Base-by-base conservation (phyloP, 1,140 invertebrate species). In the Scaptomyza pallida region DNA sequence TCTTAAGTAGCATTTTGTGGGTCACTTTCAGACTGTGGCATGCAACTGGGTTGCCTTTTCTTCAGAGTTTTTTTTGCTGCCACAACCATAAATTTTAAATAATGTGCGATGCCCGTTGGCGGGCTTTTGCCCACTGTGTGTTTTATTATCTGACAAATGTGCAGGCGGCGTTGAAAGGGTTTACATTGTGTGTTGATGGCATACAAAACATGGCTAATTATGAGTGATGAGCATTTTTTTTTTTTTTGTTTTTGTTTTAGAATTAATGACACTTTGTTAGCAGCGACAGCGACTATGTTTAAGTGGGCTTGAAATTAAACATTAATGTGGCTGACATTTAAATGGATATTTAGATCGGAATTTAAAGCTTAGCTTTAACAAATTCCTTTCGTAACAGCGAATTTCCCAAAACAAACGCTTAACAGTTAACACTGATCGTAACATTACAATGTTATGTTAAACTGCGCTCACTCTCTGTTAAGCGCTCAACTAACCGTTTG, bases 51-150 rank as follows among this genome's bases (percentile, higher is more conserved):
- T 16, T 17, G 23, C 40, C 40, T 19, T 40, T 48, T 19, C 13
- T 47, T 23, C 23, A 23, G 4, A 5, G 4, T 23, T 23, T 23
- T 23, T 23, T 23, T 26, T 26, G 21, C 47, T 61, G 57, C 13
- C 35, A 44, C 40, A 26, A 33, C 71, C 33, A 73, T 73, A 44
- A 62, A 73, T 73, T 72, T 73, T 61, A 69, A 73, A 73, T 73
- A 17, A 69, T 68, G 47, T 67, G 60, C 60, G 55, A 43, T 63
- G 47, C 69, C 47, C 40, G 62, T 59, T 33, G 23, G 48, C 37
- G 40, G 26, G 5, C 15, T 47, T 57, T 48, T 61, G 30, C 21
- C 16, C 45, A 12, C 44, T 47, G 16, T 41, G 16, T 41, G 55
- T 60, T 57, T 57, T 57, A 57, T 60, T 48, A 47, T 60, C 8